A percentile compares a stretch with the other conserved stretches of the same genome.
These are phyloP conservation scores for Brachionus calyciflorus DNA, from an alignment of 1,140 invertebrate genomes.

Conservation along the genomic window DNA sequence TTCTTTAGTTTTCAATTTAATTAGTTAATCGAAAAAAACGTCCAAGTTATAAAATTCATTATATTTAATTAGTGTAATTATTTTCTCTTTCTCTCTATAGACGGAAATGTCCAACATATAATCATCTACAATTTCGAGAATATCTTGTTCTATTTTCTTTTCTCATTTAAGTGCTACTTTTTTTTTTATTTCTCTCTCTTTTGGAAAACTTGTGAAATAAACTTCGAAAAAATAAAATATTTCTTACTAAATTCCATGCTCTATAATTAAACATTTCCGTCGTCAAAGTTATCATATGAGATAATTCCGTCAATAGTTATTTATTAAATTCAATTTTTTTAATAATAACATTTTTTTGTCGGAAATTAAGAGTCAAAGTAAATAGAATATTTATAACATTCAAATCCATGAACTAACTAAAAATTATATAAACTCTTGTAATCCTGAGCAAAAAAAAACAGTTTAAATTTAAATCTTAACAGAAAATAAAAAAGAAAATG, in stretches of 20 bases:
- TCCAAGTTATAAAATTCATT: too few species aligned
- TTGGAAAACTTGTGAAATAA: neutral
- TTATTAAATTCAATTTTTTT: constrained; percentile 7
- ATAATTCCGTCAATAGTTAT: constrained; percentile 43
- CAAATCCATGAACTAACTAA: too few species aligned
- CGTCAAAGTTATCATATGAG: constrained; percentile 14
- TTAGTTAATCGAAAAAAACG: too few species aligned
- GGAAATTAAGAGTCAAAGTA: constrained; percentile 36
- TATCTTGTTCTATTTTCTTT: neutral
- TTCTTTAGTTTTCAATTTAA: too few species aligned
- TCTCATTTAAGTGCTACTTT: constrained; percentile 26
- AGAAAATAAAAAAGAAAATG: neutral
- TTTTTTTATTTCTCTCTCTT: too few species aligned
- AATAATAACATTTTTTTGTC: too few species aligned
- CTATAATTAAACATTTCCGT: constrained; percentile 34
- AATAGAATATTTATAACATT: too few species aligned
- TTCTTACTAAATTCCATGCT: neutral
- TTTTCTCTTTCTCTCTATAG: neutral
- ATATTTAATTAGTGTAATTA: too few species aligned
- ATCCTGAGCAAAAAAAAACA: too few species aligned
- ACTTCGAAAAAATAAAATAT: neutral
- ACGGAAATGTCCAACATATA: neutral
- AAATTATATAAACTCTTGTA: too few species aligned
- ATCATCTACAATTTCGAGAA: constrained; percentile 5
- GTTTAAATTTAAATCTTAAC: neutral